Base-by-base conservation (phyloP, 2,888 invertebrate species). In the Lacanobia oleracea region DNA sequence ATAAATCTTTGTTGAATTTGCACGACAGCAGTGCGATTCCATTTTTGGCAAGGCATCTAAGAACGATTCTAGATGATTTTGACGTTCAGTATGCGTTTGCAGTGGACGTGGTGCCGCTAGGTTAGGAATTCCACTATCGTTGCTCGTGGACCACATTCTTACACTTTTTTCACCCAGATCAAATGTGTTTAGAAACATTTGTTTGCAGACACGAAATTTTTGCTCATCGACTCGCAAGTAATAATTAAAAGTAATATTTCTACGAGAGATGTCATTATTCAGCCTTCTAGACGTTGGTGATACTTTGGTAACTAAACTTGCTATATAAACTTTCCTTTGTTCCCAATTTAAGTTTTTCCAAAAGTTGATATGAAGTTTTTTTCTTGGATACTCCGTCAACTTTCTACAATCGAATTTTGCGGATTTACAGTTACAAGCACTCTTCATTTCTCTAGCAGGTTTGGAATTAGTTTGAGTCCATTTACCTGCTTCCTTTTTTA, bases 141-240 rank as follows among this genome's bases (percentile, higher is more conserved):
- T 60, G 21, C 60, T 60, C 60, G 43, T 33, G 43, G 40, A 60
- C 43, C 60, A 60, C 60, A 53, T 64, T 64, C 64, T 64, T 40
- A 64, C 64, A 64, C 53, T 64, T 64, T 64, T 64, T 53, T 64
- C 64, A 51, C 64, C 54, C 51, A 64, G 53, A 64, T 64, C 64
- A 64, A 64, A 64, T 18, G 64, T 64, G 50, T 64, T 64, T 21
- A 64, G 64, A 64, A 64, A 64, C 64, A 64, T 64, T 64, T 64
- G n/a, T 64, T 60, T 60, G 43, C 60, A 60, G 60, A 60, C 60
- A 60, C 60, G 60, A 60, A 60, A 60, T 43, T 43, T 60, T 43
- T 40, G n/a, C n/a, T 60, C 60, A 60, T 60, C 43, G n/a, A 60
- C 40, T 43, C 60, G 60, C 60, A 60, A 60, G 33, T 60, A 23